Evolutionary conservation across 2,888 invertebrate species (phyloP).

Genomic region (Candidula unifasciata): DNA sequence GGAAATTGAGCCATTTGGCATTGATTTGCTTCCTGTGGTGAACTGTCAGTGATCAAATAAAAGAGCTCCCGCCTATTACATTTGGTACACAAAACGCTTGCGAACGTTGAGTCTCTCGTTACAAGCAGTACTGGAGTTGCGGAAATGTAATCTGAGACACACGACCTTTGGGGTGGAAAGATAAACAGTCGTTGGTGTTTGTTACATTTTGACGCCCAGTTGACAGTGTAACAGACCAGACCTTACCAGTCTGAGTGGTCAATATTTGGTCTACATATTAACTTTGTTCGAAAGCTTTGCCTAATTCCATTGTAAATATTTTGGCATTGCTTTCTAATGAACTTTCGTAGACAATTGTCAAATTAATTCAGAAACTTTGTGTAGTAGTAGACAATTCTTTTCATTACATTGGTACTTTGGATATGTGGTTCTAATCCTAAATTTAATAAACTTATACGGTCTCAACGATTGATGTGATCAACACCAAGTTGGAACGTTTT

Average conservation of each 20-base stretch:
- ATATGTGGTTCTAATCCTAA: no score
- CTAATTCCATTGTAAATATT: background rate
- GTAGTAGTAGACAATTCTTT: no score
- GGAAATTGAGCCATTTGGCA: conserved; percentile 9
- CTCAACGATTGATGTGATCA: no score
- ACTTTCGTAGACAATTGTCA: no score
- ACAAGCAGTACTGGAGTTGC: background rate
- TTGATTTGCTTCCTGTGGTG: conserved; percentile 9
- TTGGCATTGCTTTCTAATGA: background rate
- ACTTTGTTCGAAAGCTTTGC: background rate
- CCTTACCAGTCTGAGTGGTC: background rate
- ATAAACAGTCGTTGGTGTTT: background rate
- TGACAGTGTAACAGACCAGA: background rate
- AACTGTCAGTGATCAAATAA: conserved; percentile 17
- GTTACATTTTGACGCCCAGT: background rate
- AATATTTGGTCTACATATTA: background rate
- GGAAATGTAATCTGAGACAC: background rate
- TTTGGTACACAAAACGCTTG: conserved; percentile 15
- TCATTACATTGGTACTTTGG: no score
- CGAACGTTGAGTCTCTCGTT: background rate
- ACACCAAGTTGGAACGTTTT: no score
- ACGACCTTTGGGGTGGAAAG: background rate
- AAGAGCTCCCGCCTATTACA: background rate
- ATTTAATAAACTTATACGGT: no score
- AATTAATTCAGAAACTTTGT: no score